A percentile compares a stretch with the other conserved stretches of the same genome.
These are phyloP conservation scores for Pelmatolapia mariae DNA, from an alignment of 2,113 vertebrate genomes.

Conservation along the genomic window DNA sequence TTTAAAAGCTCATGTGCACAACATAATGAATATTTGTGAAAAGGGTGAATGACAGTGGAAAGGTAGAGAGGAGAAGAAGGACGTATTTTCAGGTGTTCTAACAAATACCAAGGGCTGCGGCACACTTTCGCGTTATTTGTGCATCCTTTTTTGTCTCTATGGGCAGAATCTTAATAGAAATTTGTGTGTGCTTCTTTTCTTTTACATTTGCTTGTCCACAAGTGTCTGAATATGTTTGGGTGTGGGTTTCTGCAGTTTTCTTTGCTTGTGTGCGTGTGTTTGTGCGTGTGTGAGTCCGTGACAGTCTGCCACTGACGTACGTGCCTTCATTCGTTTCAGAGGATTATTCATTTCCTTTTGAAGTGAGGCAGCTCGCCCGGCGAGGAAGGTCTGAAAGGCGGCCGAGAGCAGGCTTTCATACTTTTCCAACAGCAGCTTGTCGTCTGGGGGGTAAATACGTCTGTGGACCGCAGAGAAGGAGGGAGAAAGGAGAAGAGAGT, in stretches of 20 bases:
- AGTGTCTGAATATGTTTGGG: constrained; percentile 24
- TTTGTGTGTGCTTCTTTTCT: constrained; percentile 16
- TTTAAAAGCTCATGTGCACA: constrained; percentile 20
- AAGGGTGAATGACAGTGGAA: constrained; percentile 17
- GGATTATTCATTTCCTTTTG: constrained; percentile 98
- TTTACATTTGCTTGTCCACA: constrained; percentile 26
- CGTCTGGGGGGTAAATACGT: constrained; percentile 98
- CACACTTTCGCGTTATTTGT: constrained; percentile 42
- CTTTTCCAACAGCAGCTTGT: constrained; percentile 95
- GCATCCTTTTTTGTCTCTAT: constrained; percentile 39
- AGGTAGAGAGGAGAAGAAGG: constrained; percentile 1
- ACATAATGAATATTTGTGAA: constrained; percentile 26
- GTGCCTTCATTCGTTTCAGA: constrained; percentile 98
- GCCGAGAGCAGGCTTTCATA: constrained; percentile 92
- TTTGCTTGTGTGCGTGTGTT: not conserved
- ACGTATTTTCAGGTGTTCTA: constrained; percentile 35
- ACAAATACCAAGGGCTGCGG: constrained; percentile 36
- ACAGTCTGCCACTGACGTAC: constrained; percentile 67
- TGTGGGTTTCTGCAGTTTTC: constrained; percentile 6
- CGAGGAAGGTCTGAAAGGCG: constrained; percentile 97
- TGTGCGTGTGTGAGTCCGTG: constrained; percentile 16
- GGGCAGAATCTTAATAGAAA: constrained; percentile 54
- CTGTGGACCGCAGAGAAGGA: constrained; percentile 70
- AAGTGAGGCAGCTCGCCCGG: constrained; percentile 94
- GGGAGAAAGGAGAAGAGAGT: constrained; percentile 38